A percentile compares a stretch with the other conserved stretches of the same genome.
These are phyloP conservation scores for Vireo altiloquus DNA, from an alignment of 2,113 vertebrate species.

Conservation along the genomic window DNA sequence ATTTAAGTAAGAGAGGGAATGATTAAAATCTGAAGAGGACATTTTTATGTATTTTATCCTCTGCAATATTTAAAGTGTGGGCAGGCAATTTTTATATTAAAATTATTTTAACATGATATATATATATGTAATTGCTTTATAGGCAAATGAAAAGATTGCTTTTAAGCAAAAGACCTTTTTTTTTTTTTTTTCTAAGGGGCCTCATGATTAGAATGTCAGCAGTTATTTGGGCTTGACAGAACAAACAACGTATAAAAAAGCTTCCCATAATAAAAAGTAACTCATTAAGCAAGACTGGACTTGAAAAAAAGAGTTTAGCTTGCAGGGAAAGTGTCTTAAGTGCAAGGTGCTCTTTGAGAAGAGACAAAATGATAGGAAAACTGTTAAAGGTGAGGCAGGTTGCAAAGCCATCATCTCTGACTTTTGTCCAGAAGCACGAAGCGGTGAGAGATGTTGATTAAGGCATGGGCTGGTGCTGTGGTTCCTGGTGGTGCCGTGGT, in stretches of 20 bases:
- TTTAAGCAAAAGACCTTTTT: neutral
- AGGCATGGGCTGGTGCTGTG: accelerated
- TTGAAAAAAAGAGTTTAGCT: slow-evolving; percentile 53
- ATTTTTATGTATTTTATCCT: neutral
- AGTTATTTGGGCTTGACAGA: slow-evolving; percentile 57
- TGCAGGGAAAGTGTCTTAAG: neutral
- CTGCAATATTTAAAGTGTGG: neutral
- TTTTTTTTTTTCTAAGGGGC: neutral
- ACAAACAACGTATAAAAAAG: slow-evolving; percentile 27
- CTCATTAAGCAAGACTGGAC: slow-evolving; percentile 51
- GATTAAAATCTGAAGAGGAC: neutral
- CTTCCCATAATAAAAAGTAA: slow-evolving; percentile 46
- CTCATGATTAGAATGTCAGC: slow-evolving; percentile 36
- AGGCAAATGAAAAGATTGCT: neutral
- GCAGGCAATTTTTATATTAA: slow-evolving; percentile 21
- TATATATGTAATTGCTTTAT: neutral
- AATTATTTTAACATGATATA: neutral
- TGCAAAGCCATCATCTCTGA: neutral
- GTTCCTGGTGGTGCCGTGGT: neutral
- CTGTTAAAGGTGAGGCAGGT: neutral
- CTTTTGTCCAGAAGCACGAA: neutral
- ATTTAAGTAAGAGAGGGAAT: neutral
- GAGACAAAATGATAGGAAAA: neutral
- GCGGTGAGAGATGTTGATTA: neutral
- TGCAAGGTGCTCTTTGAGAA: neutral